These are phyloP conservation scores for Idaea aversata DNA, from an alignment of 2,888 invertebrate genomes.

Conservation along the genomic window DNA sequence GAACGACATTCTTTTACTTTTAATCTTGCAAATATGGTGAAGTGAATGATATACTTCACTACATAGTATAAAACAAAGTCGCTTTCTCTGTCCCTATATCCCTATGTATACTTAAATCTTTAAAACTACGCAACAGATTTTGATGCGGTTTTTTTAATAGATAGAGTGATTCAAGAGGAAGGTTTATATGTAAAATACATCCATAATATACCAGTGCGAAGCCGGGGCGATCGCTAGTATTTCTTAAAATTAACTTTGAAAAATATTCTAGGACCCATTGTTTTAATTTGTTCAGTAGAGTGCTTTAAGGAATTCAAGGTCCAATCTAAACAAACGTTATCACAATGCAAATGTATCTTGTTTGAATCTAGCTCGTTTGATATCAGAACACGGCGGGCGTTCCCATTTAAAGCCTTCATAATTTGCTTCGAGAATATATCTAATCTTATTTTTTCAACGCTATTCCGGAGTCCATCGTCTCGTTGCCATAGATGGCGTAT, in stretches of 20 bases:
- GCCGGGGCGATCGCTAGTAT: too few relatives aligned
- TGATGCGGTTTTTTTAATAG: too few relatives aligned
- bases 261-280: background rate
- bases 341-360: background rate
- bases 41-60: background rate
- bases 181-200: too few relatives aligned
- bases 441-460: conserved; percentile 4
- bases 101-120: too few relatives aligned
- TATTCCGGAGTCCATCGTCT: background rate
- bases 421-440: conserved; percentile 3
- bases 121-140: too few relatives aligned
- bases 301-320: background rate
- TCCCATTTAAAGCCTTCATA: background rate
- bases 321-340: background rate
- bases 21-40: background rate
- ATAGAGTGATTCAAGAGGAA: too few relatives aligned
- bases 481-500: conserved; percentile 1
- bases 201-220: too few relatives aligned
- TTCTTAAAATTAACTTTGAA: background rate
- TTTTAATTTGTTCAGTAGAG: too few relatives aligned
- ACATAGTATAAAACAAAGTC: too few relatives aligned
- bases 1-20: background rate
- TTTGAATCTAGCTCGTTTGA: background rate
- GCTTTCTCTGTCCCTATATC: too few relatives aligned
- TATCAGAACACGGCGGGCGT: background rate